phyloP scores from a whole-genome alignment of 2,888 invertebrate species.

The Aleiodes leptofemur region DNA sequence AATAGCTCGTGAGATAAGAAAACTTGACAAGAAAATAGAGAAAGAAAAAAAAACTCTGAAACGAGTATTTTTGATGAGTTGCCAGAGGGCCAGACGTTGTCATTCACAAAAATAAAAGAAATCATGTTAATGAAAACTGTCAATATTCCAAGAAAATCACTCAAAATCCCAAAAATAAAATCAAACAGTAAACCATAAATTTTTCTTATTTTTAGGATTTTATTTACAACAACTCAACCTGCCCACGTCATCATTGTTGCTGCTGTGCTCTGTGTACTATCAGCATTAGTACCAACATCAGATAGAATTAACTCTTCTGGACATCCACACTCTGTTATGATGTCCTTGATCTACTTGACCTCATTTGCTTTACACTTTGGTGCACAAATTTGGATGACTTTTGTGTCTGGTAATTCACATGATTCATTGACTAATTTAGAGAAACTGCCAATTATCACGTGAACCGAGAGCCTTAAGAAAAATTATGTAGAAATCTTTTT shows the following conservation, averaged over 20 bases:
- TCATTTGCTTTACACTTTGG: conserved; percentile 90
- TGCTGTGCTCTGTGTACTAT: conserved; percentile 77
- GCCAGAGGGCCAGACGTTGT: not conserved
- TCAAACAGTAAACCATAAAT: not conserved
- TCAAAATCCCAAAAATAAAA: not conserved
- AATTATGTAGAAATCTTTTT: no score
- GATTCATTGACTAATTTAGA: not conserved
- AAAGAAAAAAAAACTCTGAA: not conserved
- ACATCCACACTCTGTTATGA: conserved; percentile 69
- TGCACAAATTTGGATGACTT: conserved; percentile 95
- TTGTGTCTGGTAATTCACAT: conserved; percentile 84
- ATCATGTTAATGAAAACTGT: not conserved
- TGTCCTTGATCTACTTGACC: conserved; percentile 83
- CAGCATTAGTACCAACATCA: conserved; percentile 65
- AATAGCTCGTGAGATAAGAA: conserved; percentile 1
- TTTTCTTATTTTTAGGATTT: conserved; percentile 78
- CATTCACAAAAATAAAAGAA: not conserved
- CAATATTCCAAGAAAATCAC: not conserved
- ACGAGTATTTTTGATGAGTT: not conserved
- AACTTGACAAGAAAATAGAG: not conserved
- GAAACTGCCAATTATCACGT: no score
- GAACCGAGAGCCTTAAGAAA: no score
- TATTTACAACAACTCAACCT: conserved; percentile 86
- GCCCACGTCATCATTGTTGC: conserved; percentile 85
- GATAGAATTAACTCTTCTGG: conserved; percentile 62